Evolutionary conservation across 2,888 invertebrate genomes (phyloP).

Genomic region (Scaptomyza tumidula): DNA sequence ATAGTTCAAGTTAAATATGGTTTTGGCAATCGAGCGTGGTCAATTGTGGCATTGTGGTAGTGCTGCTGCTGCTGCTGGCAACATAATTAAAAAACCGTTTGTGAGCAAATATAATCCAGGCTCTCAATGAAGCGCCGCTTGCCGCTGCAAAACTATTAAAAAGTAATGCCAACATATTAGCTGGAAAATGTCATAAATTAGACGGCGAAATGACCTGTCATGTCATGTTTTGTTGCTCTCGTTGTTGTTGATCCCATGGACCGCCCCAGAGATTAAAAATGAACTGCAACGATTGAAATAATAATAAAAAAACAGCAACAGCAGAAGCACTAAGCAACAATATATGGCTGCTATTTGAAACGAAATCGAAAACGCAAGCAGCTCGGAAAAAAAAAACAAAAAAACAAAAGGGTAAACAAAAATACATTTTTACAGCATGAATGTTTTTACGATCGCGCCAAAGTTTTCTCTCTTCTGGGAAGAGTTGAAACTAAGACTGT

Average conservation of each 20-base stretch:
- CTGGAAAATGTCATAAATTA: conserved; percentile 81
- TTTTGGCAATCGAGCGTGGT: conserved; percentile 13
- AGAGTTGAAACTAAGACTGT: conserved; percentile 49
- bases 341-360: conserved; percentile 68
- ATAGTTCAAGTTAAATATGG: conserved; percentile 54
- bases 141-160: conserved; percentile 40
- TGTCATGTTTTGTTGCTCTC: conserved; percentile 11
- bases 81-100: conserved; percentile 68
- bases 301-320: not conserved
- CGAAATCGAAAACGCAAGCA: conserved; percentile 71
- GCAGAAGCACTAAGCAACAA: conserved; percentile 36
- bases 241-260: conserved; percentile 24
- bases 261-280: conserved; percentile 31
- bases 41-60: conserved; percentile 19
- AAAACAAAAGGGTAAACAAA: conserved; percentile 33
- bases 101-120: conserved; percentile 55
- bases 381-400: not conserved
- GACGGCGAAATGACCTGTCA: conserved; percentile 77
- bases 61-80: conserved; percentile 40
- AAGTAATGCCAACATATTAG: conserved; percentile 75
- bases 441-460: conserved; percentile 66
- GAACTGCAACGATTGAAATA: conserved; percentile 26
- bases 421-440: conserved; percentile 78
- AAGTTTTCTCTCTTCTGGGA: conserved; percentile 52
- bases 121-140: conserved; percentile 31